Conservation (phyloP, 2,113 vertebrate genomes). For the Hippopotamus amphibius region DNA sequence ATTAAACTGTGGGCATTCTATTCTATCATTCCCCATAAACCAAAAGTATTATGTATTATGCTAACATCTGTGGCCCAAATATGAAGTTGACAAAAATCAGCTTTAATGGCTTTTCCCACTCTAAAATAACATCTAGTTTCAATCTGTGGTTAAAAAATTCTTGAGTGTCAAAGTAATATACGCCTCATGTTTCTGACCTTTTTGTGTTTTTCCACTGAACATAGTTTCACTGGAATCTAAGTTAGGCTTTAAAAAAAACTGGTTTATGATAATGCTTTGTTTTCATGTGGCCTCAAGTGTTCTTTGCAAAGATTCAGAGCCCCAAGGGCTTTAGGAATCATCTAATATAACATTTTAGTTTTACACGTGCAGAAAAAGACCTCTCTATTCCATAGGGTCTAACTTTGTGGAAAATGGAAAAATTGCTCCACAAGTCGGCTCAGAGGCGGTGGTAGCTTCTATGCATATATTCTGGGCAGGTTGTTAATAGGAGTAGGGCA, state of each 20-base stretch:
- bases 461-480: not conserved
- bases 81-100: conserved; percentile 62
- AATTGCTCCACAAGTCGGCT: not conserved
- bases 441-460: not conserved
- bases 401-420: not conserved
- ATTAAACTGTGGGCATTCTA: conserved; percentile 36
- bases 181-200: not conserved
- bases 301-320: not conserved
- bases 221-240: conserved; percentile 23
- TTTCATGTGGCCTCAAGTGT: conserved; percentile 30
- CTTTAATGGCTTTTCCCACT: conserved; percentile 42
- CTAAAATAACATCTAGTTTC: conserved; percentile 40
- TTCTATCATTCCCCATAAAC: conserved; percentile 57
- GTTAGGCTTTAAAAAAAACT: not conserved
- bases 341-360: not conserved
- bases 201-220: conserved; percentile 2
- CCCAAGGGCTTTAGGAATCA: not conserved
- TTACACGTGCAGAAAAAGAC: not conserved
- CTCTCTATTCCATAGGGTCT: not conserved
- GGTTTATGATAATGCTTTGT: conserved; percentile 34
- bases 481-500: not conserved
- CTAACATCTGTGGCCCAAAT: conserved; percentile 60
- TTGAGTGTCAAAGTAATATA: conserved; percentile 51
- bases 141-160: conserved; percentile 48
- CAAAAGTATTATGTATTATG: conserved; percentile 57